These are phyloP conservation scores for Pampusana beccarii DNA, from an alignment of 2,113 vertebrate species.

Conservation along the genomic window DNA sequence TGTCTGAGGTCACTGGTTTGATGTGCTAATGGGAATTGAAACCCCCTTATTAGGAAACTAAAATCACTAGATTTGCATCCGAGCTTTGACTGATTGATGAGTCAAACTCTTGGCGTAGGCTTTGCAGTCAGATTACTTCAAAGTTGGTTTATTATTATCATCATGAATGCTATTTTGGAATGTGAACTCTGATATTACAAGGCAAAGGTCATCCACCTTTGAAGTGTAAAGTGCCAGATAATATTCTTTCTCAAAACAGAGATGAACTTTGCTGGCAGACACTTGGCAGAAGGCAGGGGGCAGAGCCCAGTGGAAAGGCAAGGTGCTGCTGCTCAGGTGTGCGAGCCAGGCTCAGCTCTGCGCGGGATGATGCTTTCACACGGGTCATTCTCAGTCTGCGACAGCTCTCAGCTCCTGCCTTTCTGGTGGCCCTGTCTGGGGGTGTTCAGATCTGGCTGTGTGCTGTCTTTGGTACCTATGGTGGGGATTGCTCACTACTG, in stretches of 20 bases:
- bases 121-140: constrained; percentile 33
- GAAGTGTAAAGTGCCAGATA: neutral
- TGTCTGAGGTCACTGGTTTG: neutral
- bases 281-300: neutral
- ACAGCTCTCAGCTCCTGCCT: neutral
- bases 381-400: accelerated
- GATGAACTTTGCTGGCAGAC: neutral
- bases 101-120: constrained; percentile 43
- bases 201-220: constrained; percentile 20
- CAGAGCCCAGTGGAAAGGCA: neutral
- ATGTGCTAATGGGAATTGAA: neutral
- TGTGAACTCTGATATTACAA: neutral
- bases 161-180: constrained; percentile 25
- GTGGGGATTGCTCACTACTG: neutral
- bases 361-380: neutral
- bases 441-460: neutral
- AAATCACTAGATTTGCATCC: constrained; percentile 10
- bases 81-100: constrained; percentile 50
- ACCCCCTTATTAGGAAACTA: neutral
- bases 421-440: neutral
- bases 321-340: neutral
- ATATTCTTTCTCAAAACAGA: neutral
- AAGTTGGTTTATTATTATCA: constrained; percentile 24
- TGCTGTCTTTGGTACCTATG: neutral
- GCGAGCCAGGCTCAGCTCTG: neutral